Percentiles rank a stretch among this genome's conserved stretches.
phyloP scores from a whole-genome alignment of 2,797 vertebrate genomes.

The Poecilia wingei region DNA sequence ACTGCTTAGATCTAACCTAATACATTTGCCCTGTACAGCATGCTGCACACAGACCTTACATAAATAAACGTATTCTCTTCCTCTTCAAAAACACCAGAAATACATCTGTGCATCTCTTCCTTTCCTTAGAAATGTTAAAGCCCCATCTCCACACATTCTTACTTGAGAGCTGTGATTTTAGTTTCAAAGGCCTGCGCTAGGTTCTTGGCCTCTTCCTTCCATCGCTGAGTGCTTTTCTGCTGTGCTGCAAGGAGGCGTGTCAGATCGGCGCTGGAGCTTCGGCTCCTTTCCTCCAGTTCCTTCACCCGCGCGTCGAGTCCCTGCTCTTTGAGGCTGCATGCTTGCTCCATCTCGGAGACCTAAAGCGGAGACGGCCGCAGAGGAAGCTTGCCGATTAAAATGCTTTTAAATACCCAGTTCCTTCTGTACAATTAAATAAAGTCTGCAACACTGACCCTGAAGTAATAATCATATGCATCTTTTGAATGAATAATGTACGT shows the following conservation, averaged over 20 bases:
- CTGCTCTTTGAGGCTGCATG: conserved; percentile 86
- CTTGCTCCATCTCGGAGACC: conserved; percentile 90
- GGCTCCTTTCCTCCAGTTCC: conserved; percentile 89
- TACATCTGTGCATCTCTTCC: neutral
- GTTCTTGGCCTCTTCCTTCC: conserved; percentile 90
- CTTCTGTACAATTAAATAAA: neutral
- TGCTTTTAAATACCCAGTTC: neutral
- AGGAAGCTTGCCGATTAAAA: neutral
- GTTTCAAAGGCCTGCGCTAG: conserved; percentile 83
- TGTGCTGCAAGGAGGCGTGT: conserved; percentile 86
- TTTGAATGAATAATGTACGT: neutral
- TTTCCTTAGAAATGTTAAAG: neutral
- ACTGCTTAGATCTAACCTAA: neutral
- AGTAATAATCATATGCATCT: neutral
- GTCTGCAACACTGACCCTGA: neutral
- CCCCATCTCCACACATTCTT: conserved; percentile 57
- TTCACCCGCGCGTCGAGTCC: conserved; percentile 83
- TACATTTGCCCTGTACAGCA: too few relatives aligned
- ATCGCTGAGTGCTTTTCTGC: conserved; percentile 87
- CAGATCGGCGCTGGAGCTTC: conserved; percentile 83
- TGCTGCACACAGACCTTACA: neutral
- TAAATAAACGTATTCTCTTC: neutral
- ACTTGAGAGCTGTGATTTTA: conserved; percentile 86
- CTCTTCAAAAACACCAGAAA: neutral
- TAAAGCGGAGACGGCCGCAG: conserved; percentile 46